A percentile compares a stretch with the other conserved stretches of the same genome.
phyloP scores from a whole-genome alignment of 1,140 invertebrate species.

The Oreohelix idahoensis region DNA sequence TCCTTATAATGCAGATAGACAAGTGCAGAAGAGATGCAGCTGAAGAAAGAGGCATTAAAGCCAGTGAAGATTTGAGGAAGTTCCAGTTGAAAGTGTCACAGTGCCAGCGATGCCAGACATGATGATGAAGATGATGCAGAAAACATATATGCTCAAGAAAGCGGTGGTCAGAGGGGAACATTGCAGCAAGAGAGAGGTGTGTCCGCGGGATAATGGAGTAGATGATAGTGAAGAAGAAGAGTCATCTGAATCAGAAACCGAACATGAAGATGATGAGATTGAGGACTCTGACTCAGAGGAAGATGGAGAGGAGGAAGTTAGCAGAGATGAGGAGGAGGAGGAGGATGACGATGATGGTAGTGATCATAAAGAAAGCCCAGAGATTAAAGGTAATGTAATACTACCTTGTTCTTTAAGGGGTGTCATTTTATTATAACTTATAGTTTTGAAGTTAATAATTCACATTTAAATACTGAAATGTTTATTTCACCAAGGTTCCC shows the following conservation, averaged over 20 bases:
- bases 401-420: too few relatives aligned
- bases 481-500: too few relatives aligned
- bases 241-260: background rate
- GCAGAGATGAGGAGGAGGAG: slow-evolving; percentile 5
- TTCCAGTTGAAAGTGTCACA: background rate
- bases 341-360: slow-evolving; percentile 16
- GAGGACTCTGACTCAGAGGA: slow-evolving; percentile 11
- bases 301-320: slow-evolving; percentile 9
- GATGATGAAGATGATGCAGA: background rate
- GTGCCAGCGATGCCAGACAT: background rate
- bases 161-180: background rate
- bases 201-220: background rate
- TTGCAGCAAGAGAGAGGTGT: background rate
- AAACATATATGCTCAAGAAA: background rate
- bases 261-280: slow-evolving; percentile 13
- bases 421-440: too few relatives aligned
- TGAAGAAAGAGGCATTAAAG: too few relatives aligned
- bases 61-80: background rate
- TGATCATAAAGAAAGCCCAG: slow-evolving; percentile 22
- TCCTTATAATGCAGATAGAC: too few relatives aligned
- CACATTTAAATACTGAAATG: too few relatives aligned
- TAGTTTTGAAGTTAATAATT: too few relatives aligned
- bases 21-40: too few relatives aligned
- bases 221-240: background rate
- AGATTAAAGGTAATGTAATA: slow-evolving; percentile 21